These are phyloP conservation scores for Poeciliopsis retropinna DNA, from an alignment of 2,113 vertebrate genomes.

Conservation along the genomic window DNA sequence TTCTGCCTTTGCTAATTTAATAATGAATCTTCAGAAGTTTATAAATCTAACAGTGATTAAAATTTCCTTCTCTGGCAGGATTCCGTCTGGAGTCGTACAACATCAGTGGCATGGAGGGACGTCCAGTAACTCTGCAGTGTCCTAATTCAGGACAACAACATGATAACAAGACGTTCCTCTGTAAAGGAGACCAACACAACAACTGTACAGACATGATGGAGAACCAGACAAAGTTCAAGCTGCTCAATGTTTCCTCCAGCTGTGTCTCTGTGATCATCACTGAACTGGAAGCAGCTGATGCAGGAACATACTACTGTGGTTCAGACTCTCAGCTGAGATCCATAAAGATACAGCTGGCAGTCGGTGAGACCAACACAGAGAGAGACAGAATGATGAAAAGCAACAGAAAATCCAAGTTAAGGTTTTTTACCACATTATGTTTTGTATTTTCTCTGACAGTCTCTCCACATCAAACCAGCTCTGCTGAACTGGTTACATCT, in stretches of 20 bases:
- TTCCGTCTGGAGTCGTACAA: neutral
- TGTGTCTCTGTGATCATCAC: conserved; percentile 25
- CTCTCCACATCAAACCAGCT: neutral
- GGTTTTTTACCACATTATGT: neutral
- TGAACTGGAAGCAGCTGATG: conserved; percentile 28
- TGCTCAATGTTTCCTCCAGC: neutral
- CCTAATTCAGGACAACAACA: conserved; percentile 20
- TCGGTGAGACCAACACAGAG: conserved; percentile 19
- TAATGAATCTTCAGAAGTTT: too few relatives aligned
- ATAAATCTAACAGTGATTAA: too few relatives aligned
- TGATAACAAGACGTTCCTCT: conserved; percentile 53
- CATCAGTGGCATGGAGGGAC: conserved; percentile 22
- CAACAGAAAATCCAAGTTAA: too few relatives aligned
- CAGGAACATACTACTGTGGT: conserved; percentile 57
- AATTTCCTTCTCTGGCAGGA: conserved; percentile 16
- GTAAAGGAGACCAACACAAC: conserved; percentile 34
- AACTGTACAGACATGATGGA: conserved; percentile 9
- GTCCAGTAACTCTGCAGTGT: conserved; percentile 18
- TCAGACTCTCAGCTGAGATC: conserved; percentile 49
- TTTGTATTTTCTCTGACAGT: neutral
- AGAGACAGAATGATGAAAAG: neutral
- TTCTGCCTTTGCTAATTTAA: neutral
- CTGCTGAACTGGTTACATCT: neutral
- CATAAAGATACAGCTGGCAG: conserved; percentile 40
- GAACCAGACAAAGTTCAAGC: conserved; percentile 16